Evolutionary conservation across 2,797 vertebrate species (phyloP).

Genomic region (Pempheris klunzingeri): DNA sequence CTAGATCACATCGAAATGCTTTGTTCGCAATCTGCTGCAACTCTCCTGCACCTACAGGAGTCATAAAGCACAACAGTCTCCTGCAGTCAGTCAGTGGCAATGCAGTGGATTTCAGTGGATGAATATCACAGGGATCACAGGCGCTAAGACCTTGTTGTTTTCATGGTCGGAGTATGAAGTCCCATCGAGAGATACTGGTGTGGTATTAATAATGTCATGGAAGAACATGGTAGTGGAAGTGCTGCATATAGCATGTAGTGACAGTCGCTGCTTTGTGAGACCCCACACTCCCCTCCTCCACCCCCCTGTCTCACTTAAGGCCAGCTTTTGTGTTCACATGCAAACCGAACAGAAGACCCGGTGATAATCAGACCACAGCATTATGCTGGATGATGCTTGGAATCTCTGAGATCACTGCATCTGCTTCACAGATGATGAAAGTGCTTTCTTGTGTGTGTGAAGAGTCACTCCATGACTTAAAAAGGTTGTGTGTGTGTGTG

Average conservation of each 20-base stretch:
- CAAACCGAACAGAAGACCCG: conserved; percentile 54
- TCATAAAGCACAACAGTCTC: background rate
- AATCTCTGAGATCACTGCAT: conserved; percentile 66
- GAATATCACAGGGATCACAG: background rate
- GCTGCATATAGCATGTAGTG: conserved; percentile 13
- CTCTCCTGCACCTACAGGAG: conserved; percentile 18
- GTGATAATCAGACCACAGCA: conserved; percentile 44
- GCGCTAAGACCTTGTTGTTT: background rate
- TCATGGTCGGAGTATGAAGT: background rate
- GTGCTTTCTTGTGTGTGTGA: conserved; percentile 47
- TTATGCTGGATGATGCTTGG: conserved; percentile 46
- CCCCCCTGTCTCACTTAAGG: conserved; percentile 29
- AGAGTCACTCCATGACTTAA: conserved; percentile 22
- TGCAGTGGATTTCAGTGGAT: background rate
- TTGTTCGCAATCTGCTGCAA: conserved; percentile 53
- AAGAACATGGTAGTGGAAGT: conserved; percentile 44
- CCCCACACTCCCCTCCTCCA: conserved; percentile 9
- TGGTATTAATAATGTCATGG: conserved; percentile 38
- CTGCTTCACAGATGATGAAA: conserved; percentile 60
- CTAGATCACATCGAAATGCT: conserved; percentile 43
- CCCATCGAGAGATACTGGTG: background rate
- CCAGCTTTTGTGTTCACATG: conserved; percentile 62
- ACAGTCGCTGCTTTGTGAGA: conserved; percentile 70
- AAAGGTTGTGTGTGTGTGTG: conserved; percentile 9
- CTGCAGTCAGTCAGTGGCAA: background rate